phyloP scores from a whole-genome alignment of 2,888 invertebrate species.

The Pyrrhia umbra region DNA sequence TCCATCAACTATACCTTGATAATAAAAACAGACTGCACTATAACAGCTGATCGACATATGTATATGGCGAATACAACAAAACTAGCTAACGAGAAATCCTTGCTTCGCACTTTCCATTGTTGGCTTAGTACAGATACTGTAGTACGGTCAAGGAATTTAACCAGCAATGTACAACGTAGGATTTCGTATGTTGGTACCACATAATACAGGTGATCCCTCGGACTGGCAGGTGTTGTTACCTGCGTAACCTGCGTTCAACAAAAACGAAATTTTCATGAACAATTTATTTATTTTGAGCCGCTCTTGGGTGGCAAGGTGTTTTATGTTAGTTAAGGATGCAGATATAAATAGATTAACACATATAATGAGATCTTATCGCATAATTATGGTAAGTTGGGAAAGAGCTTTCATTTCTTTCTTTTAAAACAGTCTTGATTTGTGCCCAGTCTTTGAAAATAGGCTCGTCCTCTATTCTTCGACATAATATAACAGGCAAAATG shows the following conservation, averaged over 20 bases:
- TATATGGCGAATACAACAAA: constrained; percentile 30
- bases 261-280: constrained; percentile 44
- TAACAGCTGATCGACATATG: constrained; percentile 57
- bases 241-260: constrained; percentile 53
- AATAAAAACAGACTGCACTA: constrained; percentile 28
- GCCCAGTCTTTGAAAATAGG: too few species aligned
- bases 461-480: too few species aligned
- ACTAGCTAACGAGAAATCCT: neutral
- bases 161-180: constrained; percentile 20
- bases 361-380: too few species aligned
- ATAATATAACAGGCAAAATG: too few species aligned
- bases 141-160: too few species aligned
- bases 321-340: neutral
- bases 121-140: neutral
- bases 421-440: too few species aligned
- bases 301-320: constrained; percentile 24
- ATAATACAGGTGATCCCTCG: constrained; percentile 7
- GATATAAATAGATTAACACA: neutral
- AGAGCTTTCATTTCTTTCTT: too few species aligned
- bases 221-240: constrained; percentile 52
- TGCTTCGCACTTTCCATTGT: constrained; percentile 1
- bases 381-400: too few species aligned
- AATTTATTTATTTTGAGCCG: constrained; percentile 1
- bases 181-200: neutral
- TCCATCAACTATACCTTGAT: constrained; percentile 24